Evolutionary conservation across 2,888 invertebrate genomes (phyloP), one percentile per base, ranked within the genome.

Genomic region (Antheraea yamamai): DNA sequence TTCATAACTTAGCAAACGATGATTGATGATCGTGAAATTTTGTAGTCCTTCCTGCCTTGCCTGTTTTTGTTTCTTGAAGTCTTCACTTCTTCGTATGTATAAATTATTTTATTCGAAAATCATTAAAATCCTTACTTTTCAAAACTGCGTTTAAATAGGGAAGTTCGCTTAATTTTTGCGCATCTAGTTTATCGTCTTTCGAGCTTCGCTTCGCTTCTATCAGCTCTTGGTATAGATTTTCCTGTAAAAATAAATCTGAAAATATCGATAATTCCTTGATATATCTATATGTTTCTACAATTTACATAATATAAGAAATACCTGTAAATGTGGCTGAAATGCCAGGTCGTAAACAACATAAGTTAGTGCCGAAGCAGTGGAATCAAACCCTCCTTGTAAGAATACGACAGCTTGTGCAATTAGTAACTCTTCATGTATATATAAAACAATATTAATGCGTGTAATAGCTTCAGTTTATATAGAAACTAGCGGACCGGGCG

Each of bases 351-450:
- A 85, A 0, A 80, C 76, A 0, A 76, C 4, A 73, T 79, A 91
- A 0, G 87, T 78, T 0, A 91, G 73, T 0, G 78, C 8, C 0
- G 80, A 73, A 0, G 88, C 88, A 0, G 87, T 81, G 0, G 91
- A 90, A 26, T 93, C 92, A 61, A 89, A 92, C 0, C 92, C 93
- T 0, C 83, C 92, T 76, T 89, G 88, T 7, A 93, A 78, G 76
- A 92, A 88, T 4, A 90, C 78, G 3, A 86, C 83, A 0, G 90
- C 91, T 75, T 92, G 92, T 0, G 92, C 85, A 1, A 90, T 72
- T 14, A 93, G 74, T 2, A 90, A 30, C 16, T 89, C 88, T 47
- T 89, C 88, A 3, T 81, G 78, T 39, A 90, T 81, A 3, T 84
- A 91, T 91, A 79, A 64, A 64, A 64, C 14, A 10, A 61, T 8